phyloP scores from a whole-genome alignment of 2,113 vertebrate genomes.

The Halichoeres trimaculatus region DNA sequence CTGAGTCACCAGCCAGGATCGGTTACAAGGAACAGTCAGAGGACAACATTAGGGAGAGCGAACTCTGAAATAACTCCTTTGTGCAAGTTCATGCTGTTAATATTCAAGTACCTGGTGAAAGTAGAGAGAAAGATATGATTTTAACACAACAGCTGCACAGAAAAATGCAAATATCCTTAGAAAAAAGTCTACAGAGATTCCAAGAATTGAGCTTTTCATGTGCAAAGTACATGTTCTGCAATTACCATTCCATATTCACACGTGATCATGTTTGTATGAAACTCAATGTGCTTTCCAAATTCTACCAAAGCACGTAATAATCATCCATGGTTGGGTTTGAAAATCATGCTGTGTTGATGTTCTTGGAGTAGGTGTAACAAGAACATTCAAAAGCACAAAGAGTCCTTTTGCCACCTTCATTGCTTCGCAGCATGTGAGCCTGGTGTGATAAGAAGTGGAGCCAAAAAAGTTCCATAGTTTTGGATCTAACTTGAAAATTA shows the following conservation, averaged over 20 bases:
- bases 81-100: not conserved
- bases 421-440: slow-evolving; percentile 29
- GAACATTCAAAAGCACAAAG: slow-evolving; percentile 17
- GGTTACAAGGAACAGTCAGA: slow-evolving; percentile 17
- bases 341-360: not conserved
- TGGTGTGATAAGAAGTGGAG: slow-evolving; percentile 3
- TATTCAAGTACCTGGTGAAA: slow-evolving; percentile 5
- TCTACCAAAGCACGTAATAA: not conserved
- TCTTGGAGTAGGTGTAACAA: not conserved
- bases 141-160: not conserved
- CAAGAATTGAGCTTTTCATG: no score
- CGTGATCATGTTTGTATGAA: not conserved
- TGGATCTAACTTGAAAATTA: not conserved
- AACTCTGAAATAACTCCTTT: slow-evolving; percentile 11
- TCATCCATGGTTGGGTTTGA: not conserved
- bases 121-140: not conserved
- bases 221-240: not conserved
- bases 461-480: slow-evolving; percentile 5
- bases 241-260: no score
- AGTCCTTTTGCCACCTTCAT: slow-evolving; percentile 1
- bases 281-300: not conserved
- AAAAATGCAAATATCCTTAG: not conserved
- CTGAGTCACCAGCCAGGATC: slow-evolving; percentile 38
- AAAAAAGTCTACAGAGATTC: not conserved
- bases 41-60: slow-evolving; percentile 4